A percentile compares a stretch with the other conserved stretches of the same genome.
These are phyloP conservation scores for Cyphomyrus plagiostoma DNA, from an alignment of 2,113 vertebrate species.

Conservation along the genomic window DNA sequence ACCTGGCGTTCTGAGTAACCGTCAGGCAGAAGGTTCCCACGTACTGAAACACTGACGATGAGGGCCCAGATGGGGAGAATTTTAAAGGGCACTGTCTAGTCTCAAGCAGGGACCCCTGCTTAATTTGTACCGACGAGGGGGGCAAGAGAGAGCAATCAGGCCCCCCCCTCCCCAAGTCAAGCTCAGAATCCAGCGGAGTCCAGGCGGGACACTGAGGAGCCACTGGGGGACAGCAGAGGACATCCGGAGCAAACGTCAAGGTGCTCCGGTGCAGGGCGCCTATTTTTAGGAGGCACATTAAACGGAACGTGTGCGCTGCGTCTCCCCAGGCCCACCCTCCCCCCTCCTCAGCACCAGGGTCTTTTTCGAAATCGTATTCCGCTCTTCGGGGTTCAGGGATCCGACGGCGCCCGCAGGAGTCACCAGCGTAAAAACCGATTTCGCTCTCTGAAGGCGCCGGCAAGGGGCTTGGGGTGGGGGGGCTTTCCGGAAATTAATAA, in stretches of 20 bases:
- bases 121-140: slow-evolving; percentile 38
- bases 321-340: background rate
- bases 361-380: background rate
- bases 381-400: background rate
- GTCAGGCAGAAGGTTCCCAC: background rate
- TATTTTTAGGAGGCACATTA: slow-evolving; percentile 40
- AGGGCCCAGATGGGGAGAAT: background rate
- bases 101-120: background rate
- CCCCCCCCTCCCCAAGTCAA: background rate
- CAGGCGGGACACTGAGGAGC: slow-evolving; percentile 45
- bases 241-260: slow-evolving; percentile 39
- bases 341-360: background rate
- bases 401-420: background rate
- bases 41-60: background rate
- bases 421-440: background rate
- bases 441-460: background rate
- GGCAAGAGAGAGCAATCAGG: slow-evolving; percentile 37
- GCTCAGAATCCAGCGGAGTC: background rate
- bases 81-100: background rate
- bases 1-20: background rate
- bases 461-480: too few species aligned
- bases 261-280: slow-evolving; percentile 27
- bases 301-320: slow-evolving; percentile 1
- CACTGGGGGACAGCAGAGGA: slow-evolving; percentile 48
- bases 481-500: background rate